phyloP scores from a whole-genome alignment of 2,113 vertebrate species.

The Pseudopodoces humilis region DNA sequence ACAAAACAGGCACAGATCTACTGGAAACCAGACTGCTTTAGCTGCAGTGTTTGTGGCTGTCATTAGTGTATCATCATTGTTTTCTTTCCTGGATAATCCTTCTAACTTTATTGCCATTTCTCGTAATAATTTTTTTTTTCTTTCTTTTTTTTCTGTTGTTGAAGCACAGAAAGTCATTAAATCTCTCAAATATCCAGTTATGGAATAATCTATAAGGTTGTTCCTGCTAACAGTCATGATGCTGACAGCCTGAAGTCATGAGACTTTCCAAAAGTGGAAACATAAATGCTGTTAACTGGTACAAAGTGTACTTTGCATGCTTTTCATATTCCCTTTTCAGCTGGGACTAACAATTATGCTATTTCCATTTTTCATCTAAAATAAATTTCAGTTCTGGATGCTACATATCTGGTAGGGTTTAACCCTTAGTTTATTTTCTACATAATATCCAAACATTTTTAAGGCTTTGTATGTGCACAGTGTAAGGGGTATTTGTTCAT shows the following conservation, averaged over 20 bases:
- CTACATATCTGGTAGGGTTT: not conserved
- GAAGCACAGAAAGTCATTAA: not conserved
- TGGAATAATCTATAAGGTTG: fast-evolving
- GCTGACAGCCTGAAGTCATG: not conserved
- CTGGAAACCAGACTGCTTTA: not conserved
- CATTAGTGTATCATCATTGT: not conserved
- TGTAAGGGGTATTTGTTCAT: not conserved
- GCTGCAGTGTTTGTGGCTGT: not conserved
- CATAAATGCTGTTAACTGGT: not conserved
- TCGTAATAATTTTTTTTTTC: not conserved
- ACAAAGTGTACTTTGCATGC: not conserved
- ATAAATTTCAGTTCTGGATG: not conserved
- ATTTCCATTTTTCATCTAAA: not conserved
- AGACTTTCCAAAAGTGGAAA: not conserved
- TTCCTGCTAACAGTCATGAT: not conserved
- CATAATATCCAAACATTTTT: not conserved
- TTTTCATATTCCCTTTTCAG: not conserved
- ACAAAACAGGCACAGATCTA: not conserved
- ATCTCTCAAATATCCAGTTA: not conserved
- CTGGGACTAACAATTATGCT: not conserved
- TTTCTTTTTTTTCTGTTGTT: not conserved
- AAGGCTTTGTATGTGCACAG: not conserved
- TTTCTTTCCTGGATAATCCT: not conserved
- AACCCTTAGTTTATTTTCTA: not conserved
- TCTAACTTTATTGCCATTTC: not conserved